Conservation (phyloP, 2,888 invertebrate species). For the Nematopogon swammerdamellus region DNA sequence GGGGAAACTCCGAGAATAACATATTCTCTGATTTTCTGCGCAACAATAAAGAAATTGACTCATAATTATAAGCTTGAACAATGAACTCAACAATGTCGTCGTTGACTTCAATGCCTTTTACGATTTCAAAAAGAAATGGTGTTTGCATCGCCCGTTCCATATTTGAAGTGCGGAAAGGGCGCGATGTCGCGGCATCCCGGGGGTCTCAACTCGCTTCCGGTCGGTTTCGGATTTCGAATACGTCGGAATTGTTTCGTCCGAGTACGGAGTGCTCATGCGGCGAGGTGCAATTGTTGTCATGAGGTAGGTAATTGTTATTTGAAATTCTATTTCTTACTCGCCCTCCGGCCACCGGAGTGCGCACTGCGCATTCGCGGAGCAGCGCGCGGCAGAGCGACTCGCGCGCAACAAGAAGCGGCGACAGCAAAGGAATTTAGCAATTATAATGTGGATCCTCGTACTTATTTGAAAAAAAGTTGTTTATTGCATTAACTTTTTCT, state of each 20-base stretch:
- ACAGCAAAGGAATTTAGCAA: too few species aligned
- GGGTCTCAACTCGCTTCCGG: conserved; percentile 50
- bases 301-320: neutral
- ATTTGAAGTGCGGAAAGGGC: conserved; percentile 27
- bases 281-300: neutral
- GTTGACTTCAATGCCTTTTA: conserved; percentile 37
- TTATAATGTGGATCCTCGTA: too few species aligned
- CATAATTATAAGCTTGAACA: conserved; percentile 50
- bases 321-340: neutral
- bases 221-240: conserved; percentile 39
- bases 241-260: conserved; percentile 32
- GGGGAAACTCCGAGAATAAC: conserved; percentile 38
- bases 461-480: too few species aligned
- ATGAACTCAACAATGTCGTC: conserved; percentile 23
- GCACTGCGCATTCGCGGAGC: too few species aligned
- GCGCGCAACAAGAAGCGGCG: neutral
- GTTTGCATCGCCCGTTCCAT: conserved; percentile 10
- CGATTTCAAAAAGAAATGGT: conserved; percentile 1
- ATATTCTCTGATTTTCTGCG: conserved; percentile 49
- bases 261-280: conserved; percentile 24
- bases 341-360: too few species aligned
- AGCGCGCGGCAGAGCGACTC: too few species aligned
- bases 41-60: conserved; percentile 41
- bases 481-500: too few species aligned
- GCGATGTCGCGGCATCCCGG: conserved; percentile 39